These are phyloP conservation scores for Aurelia sp. DNA, from an alignment of 30 jellyfish, hydroid and myxozoan species.

Conservation along the genomic window DNA sequence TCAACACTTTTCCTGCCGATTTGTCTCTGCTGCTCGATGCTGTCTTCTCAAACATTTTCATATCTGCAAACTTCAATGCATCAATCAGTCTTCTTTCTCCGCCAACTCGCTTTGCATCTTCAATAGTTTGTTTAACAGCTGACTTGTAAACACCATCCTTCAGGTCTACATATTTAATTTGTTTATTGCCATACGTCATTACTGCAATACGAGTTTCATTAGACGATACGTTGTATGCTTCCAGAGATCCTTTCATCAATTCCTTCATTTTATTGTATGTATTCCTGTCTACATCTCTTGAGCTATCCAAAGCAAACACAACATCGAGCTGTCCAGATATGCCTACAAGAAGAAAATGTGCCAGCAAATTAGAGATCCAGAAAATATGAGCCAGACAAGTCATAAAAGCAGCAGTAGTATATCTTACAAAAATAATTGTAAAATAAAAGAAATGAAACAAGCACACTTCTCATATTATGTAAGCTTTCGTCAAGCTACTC, in stretches of 20 bases:
- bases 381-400: no score
- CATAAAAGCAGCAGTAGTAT: no score
- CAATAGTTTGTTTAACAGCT: constrained; percentile 31
- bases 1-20: constrained; percentile 41
- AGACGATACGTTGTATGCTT: constrained; percentile 48
- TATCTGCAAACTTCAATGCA: constrained; percentile 23
- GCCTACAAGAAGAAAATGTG: constrained; percentile 20
- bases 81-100: constrained; percentile 42
- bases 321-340: constrained; percentile 62
- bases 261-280: constrained; percentile 45
- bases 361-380: no score
- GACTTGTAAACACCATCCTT: constrained; percentile 40
- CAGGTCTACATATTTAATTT: neutral
- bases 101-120: constrained; percentile 32
- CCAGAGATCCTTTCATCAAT: constrained; percentile 53
- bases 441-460: no score
- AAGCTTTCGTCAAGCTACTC: no score
- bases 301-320: constrained; percentile 86
- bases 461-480: no score
- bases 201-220: constrained; percentile 64
- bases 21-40: neutral
- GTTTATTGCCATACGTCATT: constrained; percentile 47
- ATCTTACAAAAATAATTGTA: no score
- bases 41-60: constrained; percentile 35
- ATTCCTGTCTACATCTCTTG: constrained; percentile 18